Evolutionary conservation across 1,140 invertebrate genomes (phyloP).

Genomic region (Sarcophaga bullata): DNA sequence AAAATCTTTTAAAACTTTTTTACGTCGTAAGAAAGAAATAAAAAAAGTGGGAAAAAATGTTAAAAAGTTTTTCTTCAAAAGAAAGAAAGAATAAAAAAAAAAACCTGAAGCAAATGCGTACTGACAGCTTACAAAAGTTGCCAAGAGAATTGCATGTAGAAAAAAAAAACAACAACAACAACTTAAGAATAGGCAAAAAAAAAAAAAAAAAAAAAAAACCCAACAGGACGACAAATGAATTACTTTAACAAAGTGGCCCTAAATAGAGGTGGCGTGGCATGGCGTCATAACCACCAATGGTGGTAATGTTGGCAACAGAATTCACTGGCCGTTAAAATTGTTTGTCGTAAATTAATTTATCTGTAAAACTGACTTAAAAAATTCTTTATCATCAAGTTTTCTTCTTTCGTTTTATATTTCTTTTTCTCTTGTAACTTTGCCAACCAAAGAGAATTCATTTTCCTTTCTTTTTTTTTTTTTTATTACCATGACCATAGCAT

Average conservation of each 20-base stretch:
- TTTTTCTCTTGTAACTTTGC: not conserved
- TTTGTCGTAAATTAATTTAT: conserved; percentile 41
- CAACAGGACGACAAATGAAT: not conserved
- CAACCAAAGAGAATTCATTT: not conserved
- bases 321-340: conserved; percentile 40
- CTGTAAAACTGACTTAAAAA: conserved; percentile 31
- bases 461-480: not conserved
- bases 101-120: conserved; percentile 23
- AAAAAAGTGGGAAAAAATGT: not conserved
- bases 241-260: conserved; percentile 13
- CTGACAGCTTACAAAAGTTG: conserved; percentile 39
- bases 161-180: not conserved
- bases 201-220: not conserved
- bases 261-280: conserved; percentile 15
- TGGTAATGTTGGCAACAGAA: conserved; percentile 29
- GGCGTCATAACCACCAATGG: conserved; percentile 18
- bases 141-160: not conserved
- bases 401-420: not conserved
- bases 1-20: not conserved
- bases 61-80: not conserved
- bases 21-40: not conserved
- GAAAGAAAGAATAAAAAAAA: not conserved
- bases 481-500: not conserved
- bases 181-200: not conserved
- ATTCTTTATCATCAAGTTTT: conserved; percentile 1